phyloP scores from a whole-genome alignment of 1,140 invertebrate genomes.

The Pseudomyrmex dendroicus region DNA sequence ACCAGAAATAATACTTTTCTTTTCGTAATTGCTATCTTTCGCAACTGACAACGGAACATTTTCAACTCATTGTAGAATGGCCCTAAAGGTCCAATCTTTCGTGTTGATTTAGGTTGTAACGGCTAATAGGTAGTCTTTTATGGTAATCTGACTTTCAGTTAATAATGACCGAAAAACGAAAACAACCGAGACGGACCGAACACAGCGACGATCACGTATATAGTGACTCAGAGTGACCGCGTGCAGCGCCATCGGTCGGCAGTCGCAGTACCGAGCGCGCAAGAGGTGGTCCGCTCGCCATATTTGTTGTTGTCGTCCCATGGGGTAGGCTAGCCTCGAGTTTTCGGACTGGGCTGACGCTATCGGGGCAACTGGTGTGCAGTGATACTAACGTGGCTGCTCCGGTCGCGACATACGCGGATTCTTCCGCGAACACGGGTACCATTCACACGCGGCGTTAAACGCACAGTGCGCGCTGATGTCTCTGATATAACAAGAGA shows the following conservation, averaged over 20 bases:
- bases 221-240: not conserved
- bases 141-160: no score
- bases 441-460: constrained; percentile 30
- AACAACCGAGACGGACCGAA: no score
- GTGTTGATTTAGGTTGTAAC: no score
- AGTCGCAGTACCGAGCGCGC: constrained; percentile 60
- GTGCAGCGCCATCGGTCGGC: constrained; percentile 62
- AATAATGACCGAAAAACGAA: no score
- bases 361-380: no score
- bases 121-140: no score
- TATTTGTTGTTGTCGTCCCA: constrained; percentile 87
- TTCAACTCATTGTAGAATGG: no score
- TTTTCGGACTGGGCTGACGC: constrained; percentile 37
- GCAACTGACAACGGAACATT: no score
- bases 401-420: constrained; percentile 30
- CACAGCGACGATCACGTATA: no score
- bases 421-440: constrained; percentile 12
- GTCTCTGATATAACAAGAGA: constrained; percentile 70
- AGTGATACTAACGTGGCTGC: constrained; percentile 23
- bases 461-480: constrained; percentile 54
- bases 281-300: constrained; percentile 81
- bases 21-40: no score
- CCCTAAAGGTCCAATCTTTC: no score
- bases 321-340: constrained; percentile 83
- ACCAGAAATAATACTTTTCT: no score